Percentiles rank a stretch among this genome's conserved stretches.
phyloP scores from a whole-genome alignment of 2,888 invertebrate genomes.

The Drosophila melanosoma region DNA sequence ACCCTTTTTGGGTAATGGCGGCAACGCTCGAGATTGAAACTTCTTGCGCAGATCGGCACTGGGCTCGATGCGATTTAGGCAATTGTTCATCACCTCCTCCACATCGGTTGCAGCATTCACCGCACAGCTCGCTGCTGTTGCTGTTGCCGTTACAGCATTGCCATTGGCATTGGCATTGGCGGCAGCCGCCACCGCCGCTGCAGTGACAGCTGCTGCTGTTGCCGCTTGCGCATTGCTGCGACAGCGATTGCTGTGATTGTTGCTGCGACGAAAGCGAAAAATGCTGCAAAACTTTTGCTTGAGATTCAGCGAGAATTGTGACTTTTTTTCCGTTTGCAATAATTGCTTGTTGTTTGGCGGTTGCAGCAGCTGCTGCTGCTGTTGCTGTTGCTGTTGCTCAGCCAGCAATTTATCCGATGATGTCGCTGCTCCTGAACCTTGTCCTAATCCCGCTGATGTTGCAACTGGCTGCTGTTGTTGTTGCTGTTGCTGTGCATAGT shows the following conservation, averaged over 20 bases:
- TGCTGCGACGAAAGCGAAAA: slow-evolving; percentile 89
- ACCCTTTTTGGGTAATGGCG: slow-evolving; percentile 87
- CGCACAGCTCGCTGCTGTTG: slow-evolving; percentile 14
- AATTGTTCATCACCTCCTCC: slow-evolving; percentile 52
- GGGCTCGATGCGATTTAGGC: slow-evolving; percentile 48
- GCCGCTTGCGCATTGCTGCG: slow-evolving; percentile 53
- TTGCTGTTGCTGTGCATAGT: slow-evolving; percentile 45
- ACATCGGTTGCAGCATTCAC: slow-evolving; percentile 28
- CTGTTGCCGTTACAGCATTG: slow-evolving; percentile 28
- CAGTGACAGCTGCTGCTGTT: slow-evolving; percentile 23
- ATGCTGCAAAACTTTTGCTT: slow-evolving; percentile 94
- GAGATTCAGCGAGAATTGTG: slow-evolving; percentile 90
- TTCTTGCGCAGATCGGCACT: slow-evolving; percentile 84
- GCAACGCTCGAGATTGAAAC: slow-evolving; percentile 88
- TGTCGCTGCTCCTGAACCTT: slow-evolving; percentile 26
- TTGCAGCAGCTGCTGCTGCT: slow-evolving; percentile 27
- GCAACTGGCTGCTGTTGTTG: slow-evolving; percentile 29
- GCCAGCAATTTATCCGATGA: slow-evolving; percentile 32
- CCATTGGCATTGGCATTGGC: slow-evolving; percentile 8
- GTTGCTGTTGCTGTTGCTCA: slow-evolving; percentile 33
- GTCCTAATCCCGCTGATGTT: slow-evolving; percentile 6
- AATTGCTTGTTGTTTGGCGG: slow-evolving; percentile 72
- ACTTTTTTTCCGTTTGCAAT: slow-evolving; percentile 87
- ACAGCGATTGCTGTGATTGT: slow-evolving; percentile 82
- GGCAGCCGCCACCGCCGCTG: slow-evolving; percentile 30